These are phyloP conservation scores for Spondyliosoma cantharus DNA, from an alignment of 2,797 vertebrate genomes.

Conservation along the genomic window DNA sequence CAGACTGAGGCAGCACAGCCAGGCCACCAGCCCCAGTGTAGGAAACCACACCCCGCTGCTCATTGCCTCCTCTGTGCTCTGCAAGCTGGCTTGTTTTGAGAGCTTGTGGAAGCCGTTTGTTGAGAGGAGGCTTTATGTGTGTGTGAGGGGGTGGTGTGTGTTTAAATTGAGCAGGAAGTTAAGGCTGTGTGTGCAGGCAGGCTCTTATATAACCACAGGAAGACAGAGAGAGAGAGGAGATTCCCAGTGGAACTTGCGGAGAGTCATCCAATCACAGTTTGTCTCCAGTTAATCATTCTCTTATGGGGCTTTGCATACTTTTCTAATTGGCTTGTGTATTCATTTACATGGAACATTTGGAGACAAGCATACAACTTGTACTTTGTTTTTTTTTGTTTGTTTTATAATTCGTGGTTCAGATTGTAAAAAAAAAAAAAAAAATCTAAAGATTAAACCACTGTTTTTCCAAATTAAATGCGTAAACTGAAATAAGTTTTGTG, in stretches of 20 bases:
- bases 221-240: constrained; percentile 27
- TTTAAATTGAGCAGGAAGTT: constrained; percentile 51
- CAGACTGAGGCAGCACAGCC: constrained; percentile 67
- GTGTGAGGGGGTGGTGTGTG: constrained; percentile 14
- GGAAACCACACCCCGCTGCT: constrained; percentile 54
- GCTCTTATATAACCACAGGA: constrained; percentile 49
- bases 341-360: neutral
- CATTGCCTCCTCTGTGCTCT: constrained; percentile 62
- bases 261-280: constrained; percentile 6
- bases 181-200: constrained; percentile 32
- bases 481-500: neutral
- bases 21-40: constrained; percentile 63
- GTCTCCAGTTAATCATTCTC: constrained; percentile 24
- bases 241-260: constrained; percentile 23
- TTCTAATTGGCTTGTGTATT: neutral
- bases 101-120: constrained; percentile 27
- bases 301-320: neutral
- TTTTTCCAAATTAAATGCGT: constrained; percentile 1
- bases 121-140: constrained; percentile 38
- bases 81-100: constrained; percentile 19
- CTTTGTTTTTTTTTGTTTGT: neutral
- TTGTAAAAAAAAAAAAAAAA: neutral
- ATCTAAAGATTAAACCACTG: neutral
- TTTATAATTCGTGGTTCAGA: neutral
- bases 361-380: neutral